Conservation (phyloP, 2,113 vertebrate species). For the Nematolebias whitei region DNA sequence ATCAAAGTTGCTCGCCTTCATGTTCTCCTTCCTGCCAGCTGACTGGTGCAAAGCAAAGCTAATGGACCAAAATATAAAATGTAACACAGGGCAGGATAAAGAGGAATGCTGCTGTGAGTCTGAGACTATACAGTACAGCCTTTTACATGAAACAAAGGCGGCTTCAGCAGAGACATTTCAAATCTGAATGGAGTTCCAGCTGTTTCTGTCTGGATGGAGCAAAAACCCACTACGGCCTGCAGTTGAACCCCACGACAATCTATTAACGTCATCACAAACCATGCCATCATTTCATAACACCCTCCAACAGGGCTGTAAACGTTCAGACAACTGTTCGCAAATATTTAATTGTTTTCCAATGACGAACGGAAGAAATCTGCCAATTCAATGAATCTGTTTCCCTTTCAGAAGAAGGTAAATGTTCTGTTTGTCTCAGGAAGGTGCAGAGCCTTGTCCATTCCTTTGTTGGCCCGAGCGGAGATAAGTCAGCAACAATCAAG, state of each 20-base stretch:
- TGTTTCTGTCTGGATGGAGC: slow-evolving; percentile 48
- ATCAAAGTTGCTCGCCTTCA: slow-evolving; percentile 46
- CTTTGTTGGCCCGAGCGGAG: neutral
- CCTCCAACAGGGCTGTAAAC: slow-evolving; percentile 30
- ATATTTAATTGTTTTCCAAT: slow-evolving; percentile 28
- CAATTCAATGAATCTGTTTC: slow-evolving; percentile 18
- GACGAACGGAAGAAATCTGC: slow-evolving; percentile 24
- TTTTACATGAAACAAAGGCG: slow-evolving; percentile 68
- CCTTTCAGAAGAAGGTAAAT: slow-evolving; percentile 34
- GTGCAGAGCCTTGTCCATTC: slow-evolving; percentile 6
- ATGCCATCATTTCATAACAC: slow-evolving; percentile 49
- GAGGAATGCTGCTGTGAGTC: slow-evolving; percentile 34
- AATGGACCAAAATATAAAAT: slow-evolving; percentile 34
- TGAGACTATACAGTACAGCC: too few relatives aligned
- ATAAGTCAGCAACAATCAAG: slow-evolving; percentile 3
- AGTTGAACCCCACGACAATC: slow-evolving; percentile 57
- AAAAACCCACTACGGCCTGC: slow-evolving; percentile 46
- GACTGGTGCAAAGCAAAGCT: slow-evolving; percentile 35
- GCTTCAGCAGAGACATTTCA: slow-evolving; percentile 54
- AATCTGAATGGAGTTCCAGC: slow-evolving; percentile 47
- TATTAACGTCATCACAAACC: slow-evolving; percentile 50
- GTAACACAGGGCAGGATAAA: slow-evolving; percentile 19
- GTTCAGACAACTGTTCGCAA: slow-evolving; percentile 19
- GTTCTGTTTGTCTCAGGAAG: slow-evolving; percentile 10
- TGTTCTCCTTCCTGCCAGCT: slow-evolving; percentile 39